These are phyloP conservation scores for Maccullochella peelii DNA, from an alignment of 2,113 vertebrate genomes.

Conservation along the genomic window DNA sequence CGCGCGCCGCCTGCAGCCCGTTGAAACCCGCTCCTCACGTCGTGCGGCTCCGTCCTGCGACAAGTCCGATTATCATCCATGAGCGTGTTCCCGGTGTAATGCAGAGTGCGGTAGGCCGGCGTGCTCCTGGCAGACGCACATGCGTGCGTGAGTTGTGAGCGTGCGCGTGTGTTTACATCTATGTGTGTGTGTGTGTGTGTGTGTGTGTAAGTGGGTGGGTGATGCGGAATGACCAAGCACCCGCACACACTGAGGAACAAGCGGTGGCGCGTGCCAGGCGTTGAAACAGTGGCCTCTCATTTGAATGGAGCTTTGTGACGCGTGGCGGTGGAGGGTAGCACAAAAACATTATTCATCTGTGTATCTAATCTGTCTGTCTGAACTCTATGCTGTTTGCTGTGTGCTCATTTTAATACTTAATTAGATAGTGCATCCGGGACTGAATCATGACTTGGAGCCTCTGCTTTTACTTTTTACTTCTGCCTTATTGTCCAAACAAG, in stretches of 20 bases:
- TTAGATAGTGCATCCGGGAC: too few relatives aligned
- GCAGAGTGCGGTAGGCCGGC: conserved; percentile 24
- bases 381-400: too few relatives aligned
- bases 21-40: neutral
- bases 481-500: too few relatives aligned
- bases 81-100: conserved; percentile 13
- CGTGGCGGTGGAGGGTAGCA: neutral
- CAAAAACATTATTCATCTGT: neutral
- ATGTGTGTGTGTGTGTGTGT: neutral
- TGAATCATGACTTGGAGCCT: too few relatives aligned
- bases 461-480: too few relatives aligned
- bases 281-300: conserved; percentile 26
- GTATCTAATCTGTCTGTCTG: too few relatives aligned
- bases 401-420: too few relatives aligned
- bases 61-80: conserved; percentile 11
- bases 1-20: conserved; percentile 14
- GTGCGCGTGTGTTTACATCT: conserved; percentile 6
- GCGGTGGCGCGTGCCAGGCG: conserved; percentile 64
- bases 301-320: conserved; percentile 17
- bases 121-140: conserved; percentile 35
- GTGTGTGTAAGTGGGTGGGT: neutral
- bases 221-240: conserved; percentile 67
- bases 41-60: conserved; percentile 34
- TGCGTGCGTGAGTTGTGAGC: neutral
- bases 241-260: conserved; percentile 53